Evolutionary conservation across 2,797 vertebrate genomes (phyloP), one percentile per base, ranked within the genome.

Genomic region (Lacerta agilis): DNA sequence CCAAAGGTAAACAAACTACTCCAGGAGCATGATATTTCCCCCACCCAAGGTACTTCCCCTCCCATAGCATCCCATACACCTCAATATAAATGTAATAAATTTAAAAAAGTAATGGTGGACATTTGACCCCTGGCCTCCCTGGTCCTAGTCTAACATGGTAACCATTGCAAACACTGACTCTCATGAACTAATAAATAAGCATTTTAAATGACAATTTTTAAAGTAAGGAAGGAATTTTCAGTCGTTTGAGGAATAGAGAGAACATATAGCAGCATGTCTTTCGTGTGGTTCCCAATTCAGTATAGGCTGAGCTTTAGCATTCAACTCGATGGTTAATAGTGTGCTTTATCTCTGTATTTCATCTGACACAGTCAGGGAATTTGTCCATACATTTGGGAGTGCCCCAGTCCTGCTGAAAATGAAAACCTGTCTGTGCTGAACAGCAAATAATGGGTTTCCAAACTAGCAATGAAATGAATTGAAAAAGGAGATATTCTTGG

Each of bases 391-490:
- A 92, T 92, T 83, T 73, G 90, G 92, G 89, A 89, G 81, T 85
- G 83, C 90, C 82, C 86, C 66, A 93, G 85, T 88, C 84, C 91
- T 89, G 38, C 71, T 94, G 91, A 69, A 94, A 95, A 93, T 93
- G 89, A 93, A 94, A 93, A 79, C 84, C 67, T 86, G 67, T 23
- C 64, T 82, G 82, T 0, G 3, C 83, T 91, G 88, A 91, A 90
- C 90, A 94, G 15, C 83, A 94, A 93, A 91, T 95, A 95, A 95
- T 92, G 87, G 86, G 82, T 94, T 95, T 93, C 94, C 87, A 93
- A 88, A 86, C 87, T 43, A 90, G 36, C 61, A 89, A 76, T 93
- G 90, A 94, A 93, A 89, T 91, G 73, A 20, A 92, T 88, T 90
- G 66, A 69, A 45, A 45, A 69, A 25, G 27, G 92, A 93, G 58